Conservation (phyloP, 1,140 invertebrate species). For the Drosophila takahashii region DNA sequence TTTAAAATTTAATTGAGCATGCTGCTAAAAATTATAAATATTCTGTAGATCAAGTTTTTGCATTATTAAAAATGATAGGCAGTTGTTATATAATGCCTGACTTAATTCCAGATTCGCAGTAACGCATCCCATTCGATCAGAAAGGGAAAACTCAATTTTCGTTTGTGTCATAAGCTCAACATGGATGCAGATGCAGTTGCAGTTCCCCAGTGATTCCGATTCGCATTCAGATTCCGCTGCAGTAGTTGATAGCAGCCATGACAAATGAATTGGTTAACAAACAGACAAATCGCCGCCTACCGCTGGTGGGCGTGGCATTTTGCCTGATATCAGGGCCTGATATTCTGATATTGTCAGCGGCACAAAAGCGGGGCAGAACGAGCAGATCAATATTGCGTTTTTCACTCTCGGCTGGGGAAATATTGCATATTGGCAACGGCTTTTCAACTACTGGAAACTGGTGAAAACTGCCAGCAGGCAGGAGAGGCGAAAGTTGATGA, state of each 20-base stretch:
- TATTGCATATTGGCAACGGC: slow-evolving; percentile 39
- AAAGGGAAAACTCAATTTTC: not conserved
- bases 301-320: slow-evolving; percentile 13
- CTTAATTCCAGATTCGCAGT: not conserved
- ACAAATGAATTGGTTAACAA: slow-evolving; percentile 68
- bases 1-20: too few species aligned
- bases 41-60: too few species aligned
- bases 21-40: too few species aligned
- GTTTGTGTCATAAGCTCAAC: slow-evolving; percentile 5
- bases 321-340: slow-evolving; percentile 16
- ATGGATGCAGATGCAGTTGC: too few species aligned
- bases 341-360: slow-evolving; percentile 27
- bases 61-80: not conserved
- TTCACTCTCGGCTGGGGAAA: slow-evolving; percentile 11
- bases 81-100: not conserved
- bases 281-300: slow-evolving; percentile 43
- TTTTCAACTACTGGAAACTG: slow-evolving; percentile 18
- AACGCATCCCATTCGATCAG: not conserved
- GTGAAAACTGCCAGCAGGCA: not conserved
- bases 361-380: slow-evolving; percentile 8
- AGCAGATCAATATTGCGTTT: slow-evolving; percentile 39
- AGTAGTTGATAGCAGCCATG: slow-evolving; percentile 19
- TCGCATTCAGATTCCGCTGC: slow-evolving; percentile 1
- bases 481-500: slow-evolving; percentile 28
- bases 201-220: slow-evolving; percentile 5